phyloP scores from a whole-genome alignment of 2,113 vertebrate genomes.

The Corynorhinus townsendii region DNA sequence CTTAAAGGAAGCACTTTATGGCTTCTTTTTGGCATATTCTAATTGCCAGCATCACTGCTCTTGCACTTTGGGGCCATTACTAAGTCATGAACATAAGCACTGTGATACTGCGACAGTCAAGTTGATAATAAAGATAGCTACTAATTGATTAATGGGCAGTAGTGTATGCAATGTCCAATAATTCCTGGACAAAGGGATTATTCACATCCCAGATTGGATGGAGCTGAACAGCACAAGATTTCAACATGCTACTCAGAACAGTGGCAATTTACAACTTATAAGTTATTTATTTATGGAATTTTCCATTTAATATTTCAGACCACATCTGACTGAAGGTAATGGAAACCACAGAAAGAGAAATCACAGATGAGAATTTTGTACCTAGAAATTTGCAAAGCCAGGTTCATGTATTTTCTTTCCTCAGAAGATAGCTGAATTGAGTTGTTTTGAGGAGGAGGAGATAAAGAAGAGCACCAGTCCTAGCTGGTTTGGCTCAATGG shows the following conservation, averaged over 20 bases:
- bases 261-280: not conserved
- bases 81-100: not conserved
- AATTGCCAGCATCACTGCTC: not conserved
- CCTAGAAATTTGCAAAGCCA: not conserved
- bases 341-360: not conserved
- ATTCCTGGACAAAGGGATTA: not conserved
- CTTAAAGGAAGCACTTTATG: not conserved
- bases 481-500: too few species aligned
- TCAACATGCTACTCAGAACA: not conserved
- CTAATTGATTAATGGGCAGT: not conserved
- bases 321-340: not conserved
- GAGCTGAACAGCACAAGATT: not conserved
- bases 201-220: not conserved
- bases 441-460: not conserved
- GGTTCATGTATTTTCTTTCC: not conserved
- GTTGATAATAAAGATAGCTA: not conserved
- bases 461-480: not conserved
- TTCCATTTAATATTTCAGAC: not conserved
- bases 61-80: not conserved
- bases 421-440: not conserved
- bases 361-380: not conserved
- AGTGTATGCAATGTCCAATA: not conserved
- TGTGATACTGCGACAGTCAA: not conserved
- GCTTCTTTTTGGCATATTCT: not conserved
- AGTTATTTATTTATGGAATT: not conserved